Percentiles rank a stretch among this genome's conserved stretches.
Conservation (phyloP, 2,113 vertebrate genomes). For the Malurus cyaneus region DNA sequence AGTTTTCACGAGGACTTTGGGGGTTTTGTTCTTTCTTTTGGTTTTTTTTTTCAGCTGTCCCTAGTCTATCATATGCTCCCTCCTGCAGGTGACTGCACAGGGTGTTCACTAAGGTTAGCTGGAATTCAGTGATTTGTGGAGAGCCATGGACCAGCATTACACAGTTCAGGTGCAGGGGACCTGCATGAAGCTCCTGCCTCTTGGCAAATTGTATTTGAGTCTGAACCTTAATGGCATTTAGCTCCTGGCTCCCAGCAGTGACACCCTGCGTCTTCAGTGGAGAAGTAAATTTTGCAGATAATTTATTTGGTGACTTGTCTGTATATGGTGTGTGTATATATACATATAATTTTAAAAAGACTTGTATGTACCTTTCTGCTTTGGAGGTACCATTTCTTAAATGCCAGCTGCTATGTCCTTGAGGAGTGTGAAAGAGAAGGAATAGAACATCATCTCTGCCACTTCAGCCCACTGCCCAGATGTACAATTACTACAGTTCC, state of each 20-base stretch:
- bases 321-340: accelerated
- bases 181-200: not conserved
- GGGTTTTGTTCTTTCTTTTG: not conserved
- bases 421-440: not conserved
- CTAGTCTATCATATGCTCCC: not conserved
- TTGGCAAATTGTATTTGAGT: not conserved
- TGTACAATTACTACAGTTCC: slow-evolving; percentile 20
- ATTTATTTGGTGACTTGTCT: not conserved
- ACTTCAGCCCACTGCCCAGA: slow-evolving; percentile 48
- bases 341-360: not conserved
- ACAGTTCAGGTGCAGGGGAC: not conserved
- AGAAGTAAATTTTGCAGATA: not conserved
- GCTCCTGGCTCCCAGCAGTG: not conserved
- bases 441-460: slow-evolving; percentile 35
- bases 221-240: not conserved
- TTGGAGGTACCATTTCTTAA: too few species aligned
- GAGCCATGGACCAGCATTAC: not conserved
- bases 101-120: not conserved
- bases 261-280: not conserved
- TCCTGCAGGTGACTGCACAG: not conserved
- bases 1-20: not conserved
- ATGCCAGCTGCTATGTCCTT: slow-evolving; percentile 42
- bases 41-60: not conserved
- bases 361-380: not conserved
- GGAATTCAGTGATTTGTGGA: not conserved